A percentile compares a stretch with the other conserved stretches of the same genome.
These are phyloP conservation scores for Nothoprocta perdicaria DNA, from an alignment of 2,113 vertebrate species.

Conservation along the genomic window DNA sequence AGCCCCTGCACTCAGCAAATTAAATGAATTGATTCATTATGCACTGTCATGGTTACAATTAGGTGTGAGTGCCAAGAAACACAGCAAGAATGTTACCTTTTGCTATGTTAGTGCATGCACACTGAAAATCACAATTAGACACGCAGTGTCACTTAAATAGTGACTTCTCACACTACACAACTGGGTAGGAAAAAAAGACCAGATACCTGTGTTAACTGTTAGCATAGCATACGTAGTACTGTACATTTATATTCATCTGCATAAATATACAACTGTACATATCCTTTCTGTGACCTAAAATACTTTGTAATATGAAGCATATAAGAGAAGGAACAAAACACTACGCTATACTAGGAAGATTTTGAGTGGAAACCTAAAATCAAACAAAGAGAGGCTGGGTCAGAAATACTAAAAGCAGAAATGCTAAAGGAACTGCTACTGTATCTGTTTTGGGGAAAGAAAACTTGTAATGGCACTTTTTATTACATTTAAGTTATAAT, in stretches of 20 bases:
- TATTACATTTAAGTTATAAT: background rate
- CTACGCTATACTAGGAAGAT: background rate
- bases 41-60: background rate
- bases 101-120: background rate
- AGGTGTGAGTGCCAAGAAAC: conserved; percentile 1
- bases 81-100: background rate
- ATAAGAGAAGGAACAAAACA: background rate
- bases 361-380: background rate
- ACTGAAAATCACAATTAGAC: background rate
- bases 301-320: background rate
- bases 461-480: background rate
- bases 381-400: background rate
- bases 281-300: background rate
- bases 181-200: background rate
- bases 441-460: background rate
- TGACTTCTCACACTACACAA: background rate
- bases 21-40: conserved; percentile 1
- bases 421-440: background rate
- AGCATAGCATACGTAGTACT: too few relatives aligned
- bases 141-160: background rate
- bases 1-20: background rate
- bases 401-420: background rate
- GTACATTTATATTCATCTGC: background rate
- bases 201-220: background rate
- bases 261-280: background rate